Percentiles rank a stretch among this genome's conserved stretches.
Evolutionary conservation across 2,888 invertebrate genomes (phyloP).

Genomic region (Nemapogon koenigi): DNA sequence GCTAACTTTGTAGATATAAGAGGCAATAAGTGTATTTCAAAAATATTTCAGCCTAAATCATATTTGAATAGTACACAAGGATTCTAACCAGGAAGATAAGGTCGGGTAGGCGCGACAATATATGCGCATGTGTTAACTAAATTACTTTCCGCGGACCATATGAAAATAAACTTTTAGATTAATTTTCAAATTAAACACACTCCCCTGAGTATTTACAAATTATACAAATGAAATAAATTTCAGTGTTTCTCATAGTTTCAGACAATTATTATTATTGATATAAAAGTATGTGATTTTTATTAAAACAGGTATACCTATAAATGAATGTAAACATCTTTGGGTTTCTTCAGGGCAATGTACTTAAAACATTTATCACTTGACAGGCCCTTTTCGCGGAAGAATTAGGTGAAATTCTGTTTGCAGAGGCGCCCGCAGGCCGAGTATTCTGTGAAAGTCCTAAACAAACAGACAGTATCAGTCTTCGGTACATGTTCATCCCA

Average conservation of each 20-base stretch:
- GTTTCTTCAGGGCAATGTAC: no score
- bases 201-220: not conserved
- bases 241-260: not conserved
- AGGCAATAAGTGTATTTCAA: no score
- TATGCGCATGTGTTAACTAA: constrained; percentile 10
- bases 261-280: no score
- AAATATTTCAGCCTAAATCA: no score
- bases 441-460: no score
- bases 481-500: no score
- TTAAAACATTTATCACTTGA: not conserved
- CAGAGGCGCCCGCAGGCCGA: not conserved
- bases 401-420: constrained; percentile 7
- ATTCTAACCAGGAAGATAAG: not conserved
- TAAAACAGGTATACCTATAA: no score
- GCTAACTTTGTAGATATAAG: no score
- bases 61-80: not conserved
- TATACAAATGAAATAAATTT: not conserved
- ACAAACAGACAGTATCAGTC: constrained; percentile 3
- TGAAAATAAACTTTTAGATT: constrained; percentile 5
- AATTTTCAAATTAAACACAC: constrained; percentile 2
- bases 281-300: no score
- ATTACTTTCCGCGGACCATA: constrained; percentile 4
- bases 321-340: no score
- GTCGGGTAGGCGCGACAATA: constrained; percentile 3
- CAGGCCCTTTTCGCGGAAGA: constrained; percentile 1